These are phyloP conservation scores for Aphodius granarius DNA, from an alignment of 2,888 invertebrate species.

Conservation along the genomic window DNA sequence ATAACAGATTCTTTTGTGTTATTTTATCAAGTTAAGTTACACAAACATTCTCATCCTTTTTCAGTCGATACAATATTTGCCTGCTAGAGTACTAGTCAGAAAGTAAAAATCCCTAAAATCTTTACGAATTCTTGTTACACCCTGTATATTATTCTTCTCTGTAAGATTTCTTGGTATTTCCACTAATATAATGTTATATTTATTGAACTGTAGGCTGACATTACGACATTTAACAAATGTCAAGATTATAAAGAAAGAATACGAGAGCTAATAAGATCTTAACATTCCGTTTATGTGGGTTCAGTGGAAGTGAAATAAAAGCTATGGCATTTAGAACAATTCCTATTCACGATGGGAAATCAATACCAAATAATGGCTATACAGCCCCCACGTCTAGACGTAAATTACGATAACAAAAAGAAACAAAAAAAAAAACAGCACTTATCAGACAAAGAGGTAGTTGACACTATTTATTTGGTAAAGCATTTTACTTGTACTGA, in stretches of 20 bases:
- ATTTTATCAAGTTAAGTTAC: too few species aligned
- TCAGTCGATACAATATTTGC: too few species aligned
- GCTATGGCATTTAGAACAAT: background rate
- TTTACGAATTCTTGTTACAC: too few species aligned
- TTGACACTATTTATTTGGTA: background rate
- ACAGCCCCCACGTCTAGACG: background rate
- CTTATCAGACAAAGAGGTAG: background rate
- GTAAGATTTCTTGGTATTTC: too few species aligned
- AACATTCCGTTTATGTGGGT: background rate
- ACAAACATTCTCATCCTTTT: too few species aligned
- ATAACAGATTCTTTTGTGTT: too few species aligned
- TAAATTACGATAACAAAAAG: background rate
- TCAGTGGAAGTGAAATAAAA: background rate
- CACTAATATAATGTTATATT: background rate
- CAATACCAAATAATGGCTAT: background rate
- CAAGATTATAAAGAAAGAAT: background rate
- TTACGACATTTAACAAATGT: background rate
- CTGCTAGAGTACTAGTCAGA: too few species aligned
- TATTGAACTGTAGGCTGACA: background rate
- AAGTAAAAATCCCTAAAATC: too few species aligned
- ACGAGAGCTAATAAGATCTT: background rate
- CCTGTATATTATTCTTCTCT: too few species aligned
- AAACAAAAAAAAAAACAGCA: background rate
- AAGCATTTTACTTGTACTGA: too few species aligned
- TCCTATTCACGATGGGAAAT: background rate